Percentiles rank a stretch among this genome's conserved stretches.
Conservation (phyloP, 2,888 invertebrate genomes). For the Oxycera nigricornis region DNA sequence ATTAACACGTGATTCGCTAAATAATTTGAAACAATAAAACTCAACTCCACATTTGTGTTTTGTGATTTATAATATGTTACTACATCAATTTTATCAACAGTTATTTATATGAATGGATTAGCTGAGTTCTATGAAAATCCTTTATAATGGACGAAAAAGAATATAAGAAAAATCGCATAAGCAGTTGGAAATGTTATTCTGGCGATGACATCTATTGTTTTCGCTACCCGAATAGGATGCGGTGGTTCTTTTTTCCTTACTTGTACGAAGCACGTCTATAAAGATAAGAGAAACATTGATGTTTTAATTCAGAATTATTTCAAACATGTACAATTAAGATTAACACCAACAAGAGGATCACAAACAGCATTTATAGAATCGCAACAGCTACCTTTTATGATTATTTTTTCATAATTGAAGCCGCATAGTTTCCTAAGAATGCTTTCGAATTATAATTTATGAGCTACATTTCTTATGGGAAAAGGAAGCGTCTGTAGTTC, state of each 20-base stretch:
- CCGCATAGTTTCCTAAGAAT: too few relatives aligned
- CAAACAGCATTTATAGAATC: too few relatives aligned
- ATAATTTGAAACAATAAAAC: slow-evolving; percentile 35
- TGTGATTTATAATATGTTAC: slow-evolving; percentile 11
- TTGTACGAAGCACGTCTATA: slow-evolving; percentile 84
- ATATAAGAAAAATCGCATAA: slow-evolving; percentile 91
- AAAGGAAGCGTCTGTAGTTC: too few relatives aligned
- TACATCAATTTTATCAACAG: slow-evolving; percentile 11
- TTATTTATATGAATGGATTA: slow-evolving; percentile 12
- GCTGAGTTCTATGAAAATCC: slow-evolving; percentile 67
- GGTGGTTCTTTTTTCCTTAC: slow-evolving; percentile 90
- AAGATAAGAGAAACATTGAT: slow-evolving; percentile 52
- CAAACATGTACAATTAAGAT: too few relatives aligned
- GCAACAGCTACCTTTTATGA: too few relatives aligned
- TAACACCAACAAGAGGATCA: too few relatives aligned
- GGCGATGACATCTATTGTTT: slow-evolving; percentile 93
- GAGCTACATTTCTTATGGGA: too few relatives aligned
- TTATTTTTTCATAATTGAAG: too few relatives aligned
- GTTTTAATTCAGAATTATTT: not conserved
- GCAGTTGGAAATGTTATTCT: slow-evolving; percentile 93
- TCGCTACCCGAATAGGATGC: slow-evolving; percentile 91
- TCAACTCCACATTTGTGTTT: slow-evolving; percentile 10
- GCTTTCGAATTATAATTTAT: too few relatives aligned
- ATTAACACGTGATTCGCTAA: slow-evolving; percentile 24
- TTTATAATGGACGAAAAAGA: slow-evolving; percentile 95